Conservation (phyloP, 2,888 invertebrate species). For the Coleophora flavipennella region DNA sequence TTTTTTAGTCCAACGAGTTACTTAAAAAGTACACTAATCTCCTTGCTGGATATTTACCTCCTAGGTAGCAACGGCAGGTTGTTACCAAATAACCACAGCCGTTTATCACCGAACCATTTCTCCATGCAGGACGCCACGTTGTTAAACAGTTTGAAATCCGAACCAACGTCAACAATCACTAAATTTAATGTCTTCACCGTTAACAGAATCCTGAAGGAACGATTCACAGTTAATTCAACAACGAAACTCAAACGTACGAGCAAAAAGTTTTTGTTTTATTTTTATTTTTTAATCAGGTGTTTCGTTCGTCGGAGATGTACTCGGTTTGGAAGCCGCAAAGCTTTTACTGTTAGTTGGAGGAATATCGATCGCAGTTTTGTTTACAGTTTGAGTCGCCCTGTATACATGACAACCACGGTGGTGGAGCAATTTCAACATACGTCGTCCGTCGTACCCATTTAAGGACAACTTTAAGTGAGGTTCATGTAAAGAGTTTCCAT, state of each 20-base stretch:
- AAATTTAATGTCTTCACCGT: no score
- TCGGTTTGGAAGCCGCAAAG: constrained; percentile 37
- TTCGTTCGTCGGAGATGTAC: constrained; percentile 26
- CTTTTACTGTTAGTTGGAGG: constrained; percentile 45
- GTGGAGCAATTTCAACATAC: constrained; percentile 35
- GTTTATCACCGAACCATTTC: constrained; percentile 94
- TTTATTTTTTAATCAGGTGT: constrained; percentile 2
- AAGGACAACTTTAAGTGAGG: no score
- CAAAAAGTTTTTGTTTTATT: background rate
- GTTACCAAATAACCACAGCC: constrained; percentile 92
- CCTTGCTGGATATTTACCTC: constrained; percentile 72
- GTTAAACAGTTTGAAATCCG: constrained; percentile 52
- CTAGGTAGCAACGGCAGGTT: constrained; percentile 88
- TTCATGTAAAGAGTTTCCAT: no score
- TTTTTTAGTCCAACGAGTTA: no score
- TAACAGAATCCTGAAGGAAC: constrained; percentile 33
- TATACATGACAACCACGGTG: constrained; percentile 68
- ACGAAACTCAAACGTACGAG: constrained; percentile 19
- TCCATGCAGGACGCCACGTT: constrained; percentile 81
- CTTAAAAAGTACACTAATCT: background rate
- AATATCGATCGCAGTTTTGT: constrained; percentile 65
- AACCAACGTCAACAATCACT: constrained; percentile 27
- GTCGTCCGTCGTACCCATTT: no score
- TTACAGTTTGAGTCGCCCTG: constrained; percentile 63
- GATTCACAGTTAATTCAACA: no score